Evolutionary conservation across 2,113 vertebrate genomes (phyloP).

Genomic region (Mola mola): DNA sequence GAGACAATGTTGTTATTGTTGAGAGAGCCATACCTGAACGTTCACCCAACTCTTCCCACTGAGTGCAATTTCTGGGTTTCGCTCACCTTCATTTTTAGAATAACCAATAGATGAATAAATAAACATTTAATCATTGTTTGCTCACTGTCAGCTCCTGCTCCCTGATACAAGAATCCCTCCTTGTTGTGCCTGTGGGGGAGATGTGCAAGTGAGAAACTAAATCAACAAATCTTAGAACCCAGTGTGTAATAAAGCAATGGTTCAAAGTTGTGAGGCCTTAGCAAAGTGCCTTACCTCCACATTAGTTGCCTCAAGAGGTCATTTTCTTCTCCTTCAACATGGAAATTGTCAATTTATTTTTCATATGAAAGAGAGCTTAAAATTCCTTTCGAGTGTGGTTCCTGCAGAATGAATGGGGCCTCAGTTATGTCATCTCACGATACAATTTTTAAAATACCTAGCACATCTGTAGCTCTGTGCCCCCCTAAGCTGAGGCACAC

Average conservation of each 20-base stretch:
- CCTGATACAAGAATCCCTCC: background rate
- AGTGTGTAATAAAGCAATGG: background rate
- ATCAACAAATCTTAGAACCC: background rate
- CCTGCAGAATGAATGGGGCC: constrained; percentile 44
- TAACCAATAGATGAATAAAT: no score
- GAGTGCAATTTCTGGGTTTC: constrained; percentile 13
- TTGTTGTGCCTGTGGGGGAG: background rate
- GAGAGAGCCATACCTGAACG: background rate
- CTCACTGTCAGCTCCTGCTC: background rate
- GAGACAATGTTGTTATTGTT: constrained; percentile 3
- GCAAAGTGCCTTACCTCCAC: background rate
- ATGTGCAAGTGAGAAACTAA: background rate
- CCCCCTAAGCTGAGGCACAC: constrained; percentile 6
- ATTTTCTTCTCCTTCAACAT: background rate
- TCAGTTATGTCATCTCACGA: constrained; percentile 41
- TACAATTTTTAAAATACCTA: constrained; percentile 52
- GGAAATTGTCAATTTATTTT: constrained; percentile 32
- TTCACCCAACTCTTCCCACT: constrained; percentile 2
- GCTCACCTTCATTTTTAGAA: constrained; percentile 8
- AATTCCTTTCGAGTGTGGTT: constrained; percentile 23
- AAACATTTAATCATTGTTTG: constrained; percentile 19
- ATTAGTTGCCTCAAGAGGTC: constrained; percentile 11
- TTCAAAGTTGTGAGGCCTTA: background rate
- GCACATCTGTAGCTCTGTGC: constrained; percentile 24
- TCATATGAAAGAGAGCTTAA: constrained; percentile 29